Evolutionary conservation across 2,888 invertebrate species (phyloP).

Genomic region (Scrobipalpa atriplicella): DNA sequence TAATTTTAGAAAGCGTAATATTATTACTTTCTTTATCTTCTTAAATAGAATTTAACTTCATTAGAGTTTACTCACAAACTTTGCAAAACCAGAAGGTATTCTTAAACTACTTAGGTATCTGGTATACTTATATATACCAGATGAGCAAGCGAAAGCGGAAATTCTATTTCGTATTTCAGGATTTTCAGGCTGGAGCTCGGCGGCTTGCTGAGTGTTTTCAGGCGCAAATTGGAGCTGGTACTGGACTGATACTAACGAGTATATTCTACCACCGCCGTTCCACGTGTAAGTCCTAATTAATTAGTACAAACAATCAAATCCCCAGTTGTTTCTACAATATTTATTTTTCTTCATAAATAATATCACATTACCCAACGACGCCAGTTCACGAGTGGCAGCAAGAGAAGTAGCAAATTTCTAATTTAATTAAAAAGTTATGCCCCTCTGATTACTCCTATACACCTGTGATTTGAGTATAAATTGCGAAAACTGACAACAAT

Average conservation of each 20-base stretch:
- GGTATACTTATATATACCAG: too few species aligned
- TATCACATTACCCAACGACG: background rate
- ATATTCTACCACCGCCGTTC: background rate
- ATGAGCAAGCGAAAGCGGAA: too few species aligned
- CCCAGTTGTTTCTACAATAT: too few species aligned
- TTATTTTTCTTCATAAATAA: background rate
- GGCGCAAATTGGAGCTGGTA: slow-evolving; percentile 24
- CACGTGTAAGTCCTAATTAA: background rate
- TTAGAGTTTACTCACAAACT: too few species aligned
- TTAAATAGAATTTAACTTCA: too few species aligned
- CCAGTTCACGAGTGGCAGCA: background rate
- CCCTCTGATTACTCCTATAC: background rate
- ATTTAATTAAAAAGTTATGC: slow-evolving; percentile 3
- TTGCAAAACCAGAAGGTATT: too few species aligned
- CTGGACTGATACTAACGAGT: too few species aligned
- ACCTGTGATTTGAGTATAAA: slow-evolving; percentile 7
- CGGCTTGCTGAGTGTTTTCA: background rate
- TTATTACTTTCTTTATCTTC: too few species aligned
- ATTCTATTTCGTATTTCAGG: slow-evolving; percentile 9
- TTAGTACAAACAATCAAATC: background rate
- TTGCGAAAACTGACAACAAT: slow-evolving; percentile 24
- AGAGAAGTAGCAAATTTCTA: background rate
- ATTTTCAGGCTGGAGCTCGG: background rate
- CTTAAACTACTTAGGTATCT: too few species aligned
- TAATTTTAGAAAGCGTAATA: too few species aligned